phyloP scores from a whole-genome alignment of 2,888 invertebrate species.

The Limnephilus rhombicus region DNA sequence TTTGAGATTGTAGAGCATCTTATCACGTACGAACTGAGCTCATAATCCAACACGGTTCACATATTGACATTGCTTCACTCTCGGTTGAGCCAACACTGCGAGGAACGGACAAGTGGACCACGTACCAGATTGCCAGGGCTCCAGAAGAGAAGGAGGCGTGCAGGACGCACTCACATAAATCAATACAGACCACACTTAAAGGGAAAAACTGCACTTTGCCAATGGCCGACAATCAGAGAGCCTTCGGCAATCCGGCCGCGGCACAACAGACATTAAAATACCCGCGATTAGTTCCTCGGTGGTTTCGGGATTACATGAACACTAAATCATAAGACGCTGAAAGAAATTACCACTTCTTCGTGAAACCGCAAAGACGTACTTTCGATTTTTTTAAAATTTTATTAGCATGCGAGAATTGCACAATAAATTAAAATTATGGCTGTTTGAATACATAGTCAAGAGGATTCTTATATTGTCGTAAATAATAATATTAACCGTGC shows the following conservation, averaged over 20 bases:
- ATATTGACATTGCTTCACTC: constrained; percentile 28
- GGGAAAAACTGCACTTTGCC: not conserved
- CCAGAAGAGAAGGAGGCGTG: not conserved
- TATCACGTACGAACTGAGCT: constrained; percentile 16
- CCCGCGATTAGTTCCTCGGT: not conserved
- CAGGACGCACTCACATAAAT: constrained; percentile 8
- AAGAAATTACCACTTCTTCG: not conserved
- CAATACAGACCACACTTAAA: constrained; percentile 35
- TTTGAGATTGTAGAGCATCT: not conserved
- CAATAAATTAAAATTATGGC: not conserved
- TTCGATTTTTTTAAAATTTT: not conserved
- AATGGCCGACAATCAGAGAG: not conserved
- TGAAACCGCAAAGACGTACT: not conserved
- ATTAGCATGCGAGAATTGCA: not conserved
- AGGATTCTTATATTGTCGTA: not conserved
- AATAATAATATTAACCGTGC: not conserved
- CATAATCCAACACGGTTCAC: not conserved
- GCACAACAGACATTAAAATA: not conserved
- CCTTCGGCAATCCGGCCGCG: not conserved
- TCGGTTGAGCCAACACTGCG: constrained; percentile 30
- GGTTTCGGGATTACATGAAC: not conserved
- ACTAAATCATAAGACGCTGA: not conserved
- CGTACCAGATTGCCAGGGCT: not conserved
- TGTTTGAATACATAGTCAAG: not conserved
- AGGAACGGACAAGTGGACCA: constrained; percentile 4